Conservation (phyloP, 2,113 vertebrate species). For the Pygoscelis antarcticus region DNA sequence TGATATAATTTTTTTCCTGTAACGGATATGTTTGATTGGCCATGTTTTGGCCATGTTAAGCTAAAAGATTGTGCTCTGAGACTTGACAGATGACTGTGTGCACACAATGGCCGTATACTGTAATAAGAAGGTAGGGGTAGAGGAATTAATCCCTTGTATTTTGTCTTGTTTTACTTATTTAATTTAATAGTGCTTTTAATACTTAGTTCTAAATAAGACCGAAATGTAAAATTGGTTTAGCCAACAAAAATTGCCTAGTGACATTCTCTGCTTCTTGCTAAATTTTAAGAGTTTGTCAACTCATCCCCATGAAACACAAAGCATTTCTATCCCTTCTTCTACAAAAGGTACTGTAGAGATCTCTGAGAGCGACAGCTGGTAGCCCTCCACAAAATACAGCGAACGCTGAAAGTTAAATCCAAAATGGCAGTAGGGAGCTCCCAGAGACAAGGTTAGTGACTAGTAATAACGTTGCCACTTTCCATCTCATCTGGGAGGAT, state of each 20-base stretch:
- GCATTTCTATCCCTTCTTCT: background rate
- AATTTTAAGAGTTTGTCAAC: background rate
- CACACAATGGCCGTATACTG: background rate
- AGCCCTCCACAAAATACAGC: background rate
- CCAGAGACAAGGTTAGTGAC: background rate
- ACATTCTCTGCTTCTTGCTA: background rate
- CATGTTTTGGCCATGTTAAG: background rate
- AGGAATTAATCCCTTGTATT: background rate
- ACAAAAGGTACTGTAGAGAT: background rate
- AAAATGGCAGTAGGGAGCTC: background rate
- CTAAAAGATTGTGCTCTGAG: background rate
- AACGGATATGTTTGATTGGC: background rate
- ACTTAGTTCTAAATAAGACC: background rate
- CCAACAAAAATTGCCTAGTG: background rate
- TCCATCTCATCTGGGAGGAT: background rate
- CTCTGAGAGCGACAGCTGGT: background rate
- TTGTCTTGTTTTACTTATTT: background rate
- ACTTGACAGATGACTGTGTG: background rate
- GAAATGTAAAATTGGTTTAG: background rate
- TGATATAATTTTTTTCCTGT: background rate
- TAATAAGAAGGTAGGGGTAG: background rate
- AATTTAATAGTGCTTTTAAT: background rate
- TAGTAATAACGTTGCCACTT: background rate
- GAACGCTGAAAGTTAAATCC: background rate
- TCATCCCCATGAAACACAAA: background rate